Evolutionary conservation across 1,140 invertebrate genomes (phyloP), one percentile per base, ranked within the genome.

Genomic region (Schlechtendalia chinensis): DNA sequence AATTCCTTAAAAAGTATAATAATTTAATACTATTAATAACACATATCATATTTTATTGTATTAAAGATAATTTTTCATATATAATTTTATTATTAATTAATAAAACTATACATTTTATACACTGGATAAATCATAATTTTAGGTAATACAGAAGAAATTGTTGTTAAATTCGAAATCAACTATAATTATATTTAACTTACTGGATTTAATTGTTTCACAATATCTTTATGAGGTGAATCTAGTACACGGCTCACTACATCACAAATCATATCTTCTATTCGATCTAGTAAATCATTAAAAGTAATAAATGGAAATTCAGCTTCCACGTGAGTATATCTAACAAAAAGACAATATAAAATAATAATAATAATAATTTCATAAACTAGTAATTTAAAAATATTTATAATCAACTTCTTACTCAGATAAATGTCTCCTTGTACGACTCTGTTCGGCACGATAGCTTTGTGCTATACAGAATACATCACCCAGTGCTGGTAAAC

Each of bases 381-480:
- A 72, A 19, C 47, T 61, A 53, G 24, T 58, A 59, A 54, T 74
- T 50, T 45, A 61, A 22, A 22, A 47, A 47, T 61, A 27, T 69
- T 50, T 50, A 72, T 71, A 39, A 39, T 39, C 32, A 63, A 77
- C 32, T 61, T 88, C 88, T 86, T 89, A 95, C 91, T 98, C 96
- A 50, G 97, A 94, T 83, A 99, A 89, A 92, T 99, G 98, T 81
- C 98, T 89, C 77, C 98, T 88, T 0, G 98, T 99, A 82, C 97
- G 89, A 39, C 96, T 98, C 85, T 97, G 95, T 85, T 99, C 98
- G 0, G 98, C 98, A 83, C 98, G 89, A 86, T 99, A 99, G 61
- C 96, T 98, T 86, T 98, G 96, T 2, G 97, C 94, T 83, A 99
- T 94, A 86, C 96, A 98, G 86, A 94, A 99, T 50, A 98, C 96